These are phyloP conservation scores for Diceros bicornis DNA, from an alignment of 2,797 vertebrate species.

Conservation along the genomic window DNA sequence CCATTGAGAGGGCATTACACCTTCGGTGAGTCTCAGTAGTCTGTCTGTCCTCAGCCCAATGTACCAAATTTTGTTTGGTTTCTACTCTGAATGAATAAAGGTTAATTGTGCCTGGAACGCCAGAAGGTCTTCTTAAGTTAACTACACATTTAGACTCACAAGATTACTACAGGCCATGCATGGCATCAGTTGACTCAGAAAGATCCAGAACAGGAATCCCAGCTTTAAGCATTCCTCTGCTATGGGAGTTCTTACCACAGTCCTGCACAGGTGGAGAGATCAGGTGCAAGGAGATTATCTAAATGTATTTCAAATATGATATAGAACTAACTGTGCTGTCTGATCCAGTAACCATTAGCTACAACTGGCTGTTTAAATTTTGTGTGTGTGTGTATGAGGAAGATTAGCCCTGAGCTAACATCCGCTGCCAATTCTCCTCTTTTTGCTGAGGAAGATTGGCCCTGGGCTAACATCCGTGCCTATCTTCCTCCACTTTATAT, in stretches of 20 bases:
- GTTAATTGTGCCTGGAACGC: not conserved
- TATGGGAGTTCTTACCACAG: not conserved
- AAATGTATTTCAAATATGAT: slow-evolving; percentile 36
- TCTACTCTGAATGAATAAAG: not conserved
- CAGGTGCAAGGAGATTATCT: not conserved
- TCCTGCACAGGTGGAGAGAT: not conserved
- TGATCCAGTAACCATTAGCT: not conserved
- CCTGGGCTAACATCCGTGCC: too few species aligned
- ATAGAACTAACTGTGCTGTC: not conserved
- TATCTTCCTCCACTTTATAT: too few species aligned
- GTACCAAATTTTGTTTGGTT: not conserved
- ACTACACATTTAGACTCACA: not conserved
- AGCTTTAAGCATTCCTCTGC: not conserved
- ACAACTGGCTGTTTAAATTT: not conserved
- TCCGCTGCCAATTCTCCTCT: too few species aligned
- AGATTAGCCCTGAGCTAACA: too few species aligned
- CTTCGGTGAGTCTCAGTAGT: not conserved
- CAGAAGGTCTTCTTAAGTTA: not conserved
- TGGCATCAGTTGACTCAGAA: not conserved
- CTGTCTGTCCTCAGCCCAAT: not conserved
- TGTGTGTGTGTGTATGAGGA: too few species aligned
- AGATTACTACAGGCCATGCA: not conserved
- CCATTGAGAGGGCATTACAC: not conserved
- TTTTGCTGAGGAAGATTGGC: too few species aligned
- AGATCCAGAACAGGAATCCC: not conserved